Base-by-base conservation (phyloP, 1,140 invertebrate genomes). In the Drosophila insularis region DNA sequence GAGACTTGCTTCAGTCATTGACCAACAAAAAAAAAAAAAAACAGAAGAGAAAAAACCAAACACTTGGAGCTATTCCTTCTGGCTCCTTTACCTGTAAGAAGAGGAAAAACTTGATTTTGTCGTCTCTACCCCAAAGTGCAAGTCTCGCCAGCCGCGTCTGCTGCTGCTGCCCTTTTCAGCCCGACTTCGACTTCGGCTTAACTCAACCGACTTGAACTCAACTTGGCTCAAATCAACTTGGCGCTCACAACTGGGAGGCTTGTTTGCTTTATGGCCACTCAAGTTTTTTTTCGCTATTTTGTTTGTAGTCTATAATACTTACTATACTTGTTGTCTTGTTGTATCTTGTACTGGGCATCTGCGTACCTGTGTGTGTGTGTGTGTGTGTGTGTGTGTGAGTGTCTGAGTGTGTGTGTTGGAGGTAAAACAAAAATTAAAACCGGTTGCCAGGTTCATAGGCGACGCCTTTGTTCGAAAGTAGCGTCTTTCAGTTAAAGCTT, bases 181-280 rank as follows among this genome's bases (percentile, higher is more conserved):
- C 35, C 55, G 27, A 58, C 31, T 27, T 10, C 31, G 55, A 58
- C 54, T 37, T 19, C 3, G n/a, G 13, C 14, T 46, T 50, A 50
- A 50, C 43, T 50, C 43, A 50, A 50, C 43, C 21, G 19, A 65
- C 43, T 53, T 56, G 21, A 56, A 56, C 54, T 35, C 27, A 31
- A 58, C 55, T 56, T 56, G 31, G 31, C 54, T 39, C 32, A 40
- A 10, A 31, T 58, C 27, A 31, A 35, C 54, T 55, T 14, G 27
- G 27, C 53, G 31, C 27, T 11, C 55, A 35, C 23, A 58, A 58
- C 55, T 58, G 55, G 43, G 55, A 58, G 40, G 70, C 71, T 74
- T 80, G 75, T 87, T 86, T 86, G 79, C 23, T 78, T 86, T 86
- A 82, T 87, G 75, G 81, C 68, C 80, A 72, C 82, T 73, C 66